Conservation (phyloP, 2,113 vertebrate genomes). For the Carassius gibelio region DNA sequence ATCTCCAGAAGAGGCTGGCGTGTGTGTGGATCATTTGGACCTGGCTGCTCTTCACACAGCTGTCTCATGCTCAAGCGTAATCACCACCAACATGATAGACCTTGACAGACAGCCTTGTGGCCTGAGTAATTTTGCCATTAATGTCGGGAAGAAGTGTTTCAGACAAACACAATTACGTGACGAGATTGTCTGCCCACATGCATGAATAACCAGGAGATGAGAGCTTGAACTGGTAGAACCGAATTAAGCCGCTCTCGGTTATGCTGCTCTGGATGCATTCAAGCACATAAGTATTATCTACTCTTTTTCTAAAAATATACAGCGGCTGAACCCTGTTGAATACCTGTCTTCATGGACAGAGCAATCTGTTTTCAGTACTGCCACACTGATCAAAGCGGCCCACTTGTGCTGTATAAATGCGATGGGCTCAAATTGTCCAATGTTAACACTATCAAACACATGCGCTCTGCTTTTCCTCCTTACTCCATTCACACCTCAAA, state of each 20-base stretch:
- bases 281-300: constrained; percentile 42
- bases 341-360: constrained; percentile 29
- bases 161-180: constrained; percentile 53
- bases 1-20: neutral
- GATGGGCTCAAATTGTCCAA: constrained; percentile 27
- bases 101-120: constrained; percentile 29
- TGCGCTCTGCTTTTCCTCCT: neutral
- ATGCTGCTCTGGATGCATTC: constrained; percentile 25
- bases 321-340: constrained; percentile 24
- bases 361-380: constrained; percentile 31
- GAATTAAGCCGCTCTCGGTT: constrained; percentile 43
- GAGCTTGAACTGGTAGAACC: constrained; percentile 43
- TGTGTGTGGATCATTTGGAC: neutral
- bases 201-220: constrained; percentile 50
- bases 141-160: constrained; percentile 40
- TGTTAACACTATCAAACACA: constrained; percentile 1
- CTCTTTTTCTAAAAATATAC: constrained; percentile 45
- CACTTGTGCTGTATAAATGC: neutral
- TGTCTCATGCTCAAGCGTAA: constrained; percentile 29
- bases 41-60: constrained; percentile 12
- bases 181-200: constrained; percentile 52
- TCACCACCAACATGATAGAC: constrained; percentile 15
- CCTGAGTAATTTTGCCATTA: constrained; percentile 52
- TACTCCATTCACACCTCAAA: neutral
- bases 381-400: constrained; percentile 27